Percentiles rank a stretch among this genome's conserved stretches.
Evolutionary conservation across 1,140 invertebrate genomes (phyloP).

Genomic region (Globodera ellingtonae): DNA sequence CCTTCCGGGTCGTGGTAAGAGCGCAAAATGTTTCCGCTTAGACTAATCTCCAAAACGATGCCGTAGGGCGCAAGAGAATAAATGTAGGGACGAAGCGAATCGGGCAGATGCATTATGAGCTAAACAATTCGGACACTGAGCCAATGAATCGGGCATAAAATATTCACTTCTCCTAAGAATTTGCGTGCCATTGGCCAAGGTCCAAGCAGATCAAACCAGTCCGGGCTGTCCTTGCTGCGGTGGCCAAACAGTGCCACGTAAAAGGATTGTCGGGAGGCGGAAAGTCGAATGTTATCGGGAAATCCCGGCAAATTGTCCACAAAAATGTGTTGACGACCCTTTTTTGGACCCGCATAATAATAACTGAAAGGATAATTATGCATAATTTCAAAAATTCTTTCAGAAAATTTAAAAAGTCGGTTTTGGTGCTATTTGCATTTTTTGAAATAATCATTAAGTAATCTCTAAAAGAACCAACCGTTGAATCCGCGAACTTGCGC

Average conservation of each 20-base stretch:
- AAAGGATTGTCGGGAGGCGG: conserved; percentile 56
- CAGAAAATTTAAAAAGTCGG: too few relatives aligned
- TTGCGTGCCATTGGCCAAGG: conserved; percentile 39
- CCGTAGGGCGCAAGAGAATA: conserved; percentile 58
- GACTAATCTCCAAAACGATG: conserved; percentile 66
- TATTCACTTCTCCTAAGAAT: conserved; percentile 36
- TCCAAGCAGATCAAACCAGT: conserved; percentile 52
- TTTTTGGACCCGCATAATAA: conserved; percentile 56
- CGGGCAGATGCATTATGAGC: not conserved
- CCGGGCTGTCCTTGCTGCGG: conserved; percentile 21
- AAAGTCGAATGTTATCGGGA: conserved; percentile 66
- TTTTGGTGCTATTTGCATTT: too few relatives aligned
- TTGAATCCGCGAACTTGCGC: conserved; percentile 18
- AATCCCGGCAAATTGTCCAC: conserved; percentile 66
- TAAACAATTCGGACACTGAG: not conserved
- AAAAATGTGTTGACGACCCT: conserved; percentile 59
- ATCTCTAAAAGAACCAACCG: conserved; percentile 1
- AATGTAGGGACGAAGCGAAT: not conserved
- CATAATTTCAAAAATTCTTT: too few relatives aligned
- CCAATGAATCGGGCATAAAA: not conserved
- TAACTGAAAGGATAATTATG: conserved; percentile 8
- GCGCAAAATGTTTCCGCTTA: conserved; percentile 64
- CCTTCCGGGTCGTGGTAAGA: conserved; percentile 66
- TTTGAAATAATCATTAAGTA: not conserved
- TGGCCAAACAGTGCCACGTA: conserved; percentile 46